Base-by-base conservation (phyloP, 2,888 invertebrate species). In the Rhynchonema sp. region DNA sequence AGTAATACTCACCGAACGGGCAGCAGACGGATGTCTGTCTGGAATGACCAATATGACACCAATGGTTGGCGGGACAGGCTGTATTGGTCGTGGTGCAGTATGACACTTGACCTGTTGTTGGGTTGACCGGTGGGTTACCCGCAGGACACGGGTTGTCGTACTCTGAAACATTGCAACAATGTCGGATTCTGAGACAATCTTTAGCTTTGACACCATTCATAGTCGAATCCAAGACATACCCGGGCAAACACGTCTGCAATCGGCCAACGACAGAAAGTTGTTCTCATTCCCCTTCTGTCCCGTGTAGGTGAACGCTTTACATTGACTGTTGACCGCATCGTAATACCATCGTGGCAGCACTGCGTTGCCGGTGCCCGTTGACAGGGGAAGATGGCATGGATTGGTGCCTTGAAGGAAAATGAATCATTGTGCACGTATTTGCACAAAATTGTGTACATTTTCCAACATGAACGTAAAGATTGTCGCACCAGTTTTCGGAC, bases 341-440 rank as follows among this genome's bases (percentile, higher is more conserved):
- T 61, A 68, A 58, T 59, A 66, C 66, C 66, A 68, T 13, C 68
- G 46, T n/a, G 62, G 53, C 28, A 67, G 38, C 2, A 59, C 58
- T 2, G 65, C 53, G 20, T 59, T 56, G n/a, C 68, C 68, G 13
- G 65, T 55, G 1, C 68, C 68, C 13, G 60, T 60, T 28, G 64
- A 62, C 30, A 64, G 59, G 6, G 65, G 56, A 53, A 67, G 66
- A 46, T 59, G 56, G 55, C 68, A 68, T 1, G 65, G 64, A 27
- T 64, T 62, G 1, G 28, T 2, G n/a, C 55, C 55, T 38, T n/a
- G n/a, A n/a, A n/a, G n/a, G n/a, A n/a, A n/a, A n/a, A n/a, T n/a
- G n/a, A n/a, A n/a, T n/a, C n/a, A n/a, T n/a, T n/a, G n/a, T n/a
- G n/a, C n/a, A n/a, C n/a, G n/a, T n/a, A n/a, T n/a, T n/a, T n/a